A percentile compares a stretch with the other conserved stretches of the same genome.
Evolutionary conservation across 30 jellyfish, hydroid and myxozoan genomes (phyloP).

Genomic region (Aurelia aurita): DNA sequence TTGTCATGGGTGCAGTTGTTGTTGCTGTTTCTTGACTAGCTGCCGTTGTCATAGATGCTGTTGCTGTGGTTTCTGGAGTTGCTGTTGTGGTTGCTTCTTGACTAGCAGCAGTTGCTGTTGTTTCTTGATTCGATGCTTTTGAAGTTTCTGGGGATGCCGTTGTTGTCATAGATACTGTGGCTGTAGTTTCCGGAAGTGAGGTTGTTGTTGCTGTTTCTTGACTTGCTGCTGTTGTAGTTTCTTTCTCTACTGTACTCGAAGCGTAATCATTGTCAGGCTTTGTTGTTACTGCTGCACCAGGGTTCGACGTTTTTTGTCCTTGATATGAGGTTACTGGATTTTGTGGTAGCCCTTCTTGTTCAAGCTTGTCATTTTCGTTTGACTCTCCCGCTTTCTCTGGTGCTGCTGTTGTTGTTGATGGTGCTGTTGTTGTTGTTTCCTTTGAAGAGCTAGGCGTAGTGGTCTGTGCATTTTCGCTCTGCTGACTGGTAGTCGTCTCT

Average conservation of each 20-base stretch:
- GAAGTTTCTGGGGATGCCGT: slow-evolving; percentile 6
- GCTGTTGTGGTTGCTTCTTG: slow-evolving; percentile 4
- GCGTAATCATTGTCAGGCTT: neutral
- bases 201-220: slow-evolving; percentile 9
- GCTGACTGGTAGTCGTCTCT: slow-evolving; percentile 3
- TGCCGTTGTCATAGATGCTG: slow-evolving; percentile 12
- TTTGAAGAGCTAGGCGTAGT: neutral
- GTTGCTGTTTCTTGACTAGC: slow-evolving; percentile 6
- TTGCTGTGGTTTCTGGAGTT: neutral
- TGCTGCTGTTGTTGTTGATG: slow-evolving; percentile 3
- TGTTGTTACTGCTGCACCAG: slow-evolving; percentile 7
- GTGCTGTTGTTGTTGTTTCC: slow-evolving; percentile 11
- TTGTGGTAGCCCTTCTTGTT: slow-evolving; percentile 12
- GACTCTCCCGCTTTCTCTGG: neutral
- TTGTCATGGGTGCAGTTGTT: neutral
- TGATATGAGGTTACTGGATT: slow-evolving; percentile 4
- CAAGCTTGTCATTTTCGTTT: neutral
- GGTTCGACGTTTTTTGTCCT: slow-evolving; percentile 5
- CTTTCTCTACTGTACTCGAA: slow-evolving; percentile 4
- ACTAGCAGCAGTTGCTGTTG: neutral
- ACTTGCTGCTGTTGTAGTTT: slow-evolving; percentile 10
- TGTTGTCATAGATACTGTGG: slow-evolving; percentile 14
- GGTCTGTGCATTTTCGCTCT: slow-evolving; percentile 17
- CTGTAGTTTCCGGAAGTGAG: neutral
- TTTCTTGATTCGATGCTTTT: slow-evolving; percentile 3